phyloP scores from a whole-genome alignment of 2,797 vertebrate species.

The Hemitrygon akajei region DNA sequence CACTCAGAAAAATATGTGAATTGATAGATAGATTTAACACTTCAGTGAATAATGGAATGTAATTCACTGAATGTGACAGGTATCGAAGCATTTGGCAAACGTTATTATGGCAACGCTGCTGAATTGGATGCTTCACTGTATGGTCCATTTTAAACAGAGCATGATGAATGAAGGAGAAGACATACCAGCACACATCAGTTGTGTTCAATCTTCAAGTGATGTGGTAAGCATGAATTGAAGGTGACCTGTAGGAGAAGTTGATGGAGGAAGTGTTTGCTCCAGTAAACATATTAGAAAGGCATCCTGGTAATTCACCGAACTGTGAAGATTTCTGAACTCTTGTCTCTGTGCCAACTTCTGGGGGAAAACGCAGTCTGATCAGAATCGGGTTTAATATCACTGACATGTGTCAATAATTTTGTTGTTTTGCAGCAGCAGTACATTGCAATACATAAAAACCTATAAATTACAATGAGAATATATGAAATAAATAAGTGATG shows the following conservation, averaged over 20 bases:
- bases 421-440: no score
- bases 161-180: conserved; percentile 19
- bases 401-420: no score
- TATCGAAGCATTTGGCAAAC: neutral
- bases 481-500: no score
- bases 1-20: neutral
- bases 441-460: no score
- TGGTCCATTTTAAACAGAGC: conserved; percentile 1
- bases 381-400: no score
- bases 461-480: no score
- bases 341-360: conserved; percentile 36
- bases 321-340: conserved; percentile 31
- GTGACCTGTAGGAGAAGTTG: conserved; percentile 42
- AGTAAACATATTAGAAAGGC: conserved; percentile 37
- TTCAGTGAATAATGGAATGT: neutral
- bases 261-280: conserved; percentile 37
- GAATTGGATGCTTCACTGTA: neutral
- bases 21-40: neutral
- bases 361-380: conserved; percentile 3
- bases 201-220: conserved; percentile 40
- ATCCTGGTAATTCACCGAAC: conserved; percentile 39
- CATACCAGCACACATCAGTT: neutral
- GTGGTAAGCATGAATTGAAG: conserved; percentile 41
- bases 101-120: neutral
- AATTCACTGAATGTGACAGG: conserved; percentile 8